Percentiles rank a stretch among this genome's conserved stretches.
phyloP scores from a whole-genome alignment of 2,113 vertebrate species.

The Amphiprion percula region DNA sequence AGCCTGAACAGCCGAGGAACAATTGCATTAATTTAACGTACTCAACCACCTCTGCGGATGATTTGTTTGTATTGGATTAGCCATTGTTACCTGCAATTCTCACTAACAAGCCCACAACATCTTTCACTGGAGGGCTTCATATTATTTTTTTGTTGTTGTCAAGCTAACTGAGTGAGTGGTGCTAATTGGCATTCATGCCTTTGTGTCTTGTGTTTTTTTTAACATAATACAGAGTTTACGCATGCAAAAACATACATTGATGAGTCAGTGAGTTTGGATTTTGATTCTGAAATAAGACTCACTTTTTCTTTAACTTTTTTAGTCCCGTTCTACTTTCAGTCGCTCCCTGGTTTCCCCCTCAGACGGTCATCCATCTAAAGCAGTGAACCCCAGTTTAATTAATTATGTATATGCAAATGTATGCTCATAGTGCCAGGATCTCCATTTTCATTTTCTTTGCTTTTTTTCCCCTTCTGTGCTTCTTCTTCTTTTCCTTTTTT shows the following conservation, averaged over 20 bases:
- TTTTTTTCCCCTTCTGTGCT: slow-evolving; percentile 46
- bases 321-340: slow-evolving; percentile 40
- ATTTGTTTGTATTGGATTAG: slow-evolving; percentile 54
- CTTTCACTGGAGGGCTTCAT: neutral
- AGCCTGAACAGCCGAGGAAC: slow-evolving; percentile 39
- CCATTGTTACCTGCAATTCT: slow-evolving; percentile 41
- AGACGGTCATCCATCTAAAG: slow-evolving; percentile 64
- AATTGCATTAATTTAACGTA: slow-evolving; percentile 53
- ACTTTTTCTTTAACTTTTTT: slow-evolving; percentile 50
- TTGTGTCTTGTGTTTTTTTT: neutral
- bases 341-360: slow-evolving; percentile 35
- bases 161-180: slow-evolving; percentile 16
- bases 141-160: slow-evolving; percentile 33
- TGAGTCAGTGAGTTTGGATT: slow-evolving; percentile 27
- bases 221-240: neutral
- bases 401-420: slow-evolving; percentile 77
- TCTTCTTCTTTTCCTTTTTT: slow-evolving; percentile 28
- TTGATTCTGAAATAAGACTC: slow-evolving; percentile 32
- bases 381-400: slow-evolving; percentile 62
- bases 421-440: slow-evolving; percentile 71
- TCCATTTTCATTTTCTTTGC: slow-evolving; percentile 79
- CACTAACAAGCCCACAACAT: slow-evolving; percentile 38
- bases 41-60: slow-evolving; percentile 44
- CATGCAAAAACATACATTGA: slow-evolving; percentile 2
- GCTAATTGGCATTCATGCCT: slow-evolving; percentile 26